Evolutionary conservation across 92 coral and sea anemone genomes (phyloP).

Genomic region (Muricea muricata): DNA sequence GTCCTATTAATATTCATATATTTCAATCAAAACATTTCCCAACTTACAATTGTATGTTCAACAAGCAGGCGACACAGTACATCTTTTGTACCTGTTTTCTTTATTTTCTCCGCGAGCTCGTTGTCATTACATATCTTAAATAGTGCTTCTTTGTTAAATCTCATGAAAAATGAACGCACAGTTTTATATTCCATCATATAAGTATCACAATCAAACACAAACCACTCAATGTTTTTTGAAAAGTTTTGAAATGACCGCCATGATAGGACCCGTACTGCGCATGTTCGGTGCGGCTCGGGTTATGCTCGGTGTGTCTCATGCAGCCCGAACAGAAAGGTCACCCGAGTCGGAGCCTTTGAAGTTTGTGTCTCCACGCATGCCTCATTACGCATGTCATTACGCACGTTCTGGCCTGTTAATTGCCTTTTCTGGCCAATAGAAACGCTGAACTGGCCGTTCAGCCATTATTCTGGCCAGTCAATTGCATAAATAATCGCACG

Average conservation of each 20-base stretch:
- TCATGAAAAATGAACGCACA: conserved; percentile 9
- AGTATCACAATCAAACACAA: neutral
- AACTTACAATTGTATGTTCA: conserved; percentile 13
- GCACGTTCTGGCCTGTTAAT: too few relatives aligned
- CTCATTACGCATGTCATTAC: too few relatives aligned
- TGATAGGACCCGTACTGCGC: neutral
- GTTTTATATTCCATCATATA: conserved; percentile 10
- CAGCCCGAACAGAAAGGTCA: too few relatives aligned
- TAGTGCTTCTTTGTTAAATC: conserved; percentile 31
- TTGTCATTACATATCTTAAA: neutral
- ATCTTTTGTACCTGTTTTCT: conserved; percentile 12
- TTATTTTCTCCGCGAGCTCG: neutral
- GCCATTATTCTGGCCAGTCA: too few relatives aligned
- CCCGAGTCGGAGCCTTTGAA: too few relatives aligned
- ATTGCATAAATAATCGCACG: too few relatives aligned
- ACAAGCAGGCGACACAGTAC: neutral
- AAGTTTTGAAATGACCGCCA: conserved; percentile 12
- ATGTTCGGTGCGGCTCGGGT: too few relatives aligned
- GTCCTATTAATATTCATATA: neutral
- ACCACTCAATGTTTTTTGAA: too few relatives aligned
- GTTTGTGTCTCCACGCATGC: too few relatives aligned
- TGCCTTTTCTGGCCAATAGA: too few relatives aligned
- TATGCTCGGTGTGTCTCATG: too few relatives aligned
- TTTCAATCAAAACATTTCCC: neutral
- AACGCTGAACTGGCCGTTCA: too few relatives aligned